Evolutionary conservation across 2,888 invertebrate species (phyloP).

Genomic region (Teleiodes luculella): DNA sequence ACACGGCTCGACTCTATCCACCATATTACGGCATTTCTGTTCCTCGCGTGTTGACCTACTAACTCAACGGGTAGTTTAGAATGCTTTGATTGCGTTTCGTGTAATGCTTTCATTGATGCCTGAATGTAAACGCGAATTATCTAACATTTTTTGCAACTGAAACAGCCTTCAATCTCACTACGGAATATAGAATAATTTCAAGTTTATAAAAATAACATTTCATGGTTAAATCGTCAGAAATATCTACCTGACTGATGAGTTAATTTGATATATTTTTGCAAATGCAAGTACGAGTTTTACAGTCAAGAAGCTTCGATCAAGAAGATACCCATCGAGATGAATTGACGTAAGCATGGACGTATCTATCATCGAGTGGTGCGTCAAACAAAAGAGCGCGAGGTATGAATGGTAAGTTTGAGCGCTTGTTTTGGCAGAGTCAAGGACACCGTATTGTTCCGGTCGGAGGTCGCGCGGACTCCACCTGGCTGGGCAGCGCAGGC

Average conservation of each 20-base stretch:
- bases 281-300: too few relatives aligned
- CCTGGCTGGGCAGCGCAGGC: constrained; percentile 22
- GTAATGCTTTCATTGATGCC: constrained; percentile 17
- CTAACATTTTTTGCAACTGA: constrained; percentile 1
- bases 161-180: neutral
- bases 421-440: constrained; percentile 32
- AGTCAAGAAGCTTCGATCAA: too few relatives aligned
- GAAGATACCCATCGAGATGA: neutral
- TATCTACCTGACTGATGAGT: too few relatives aligned
- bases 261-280: too few relatives aligned
- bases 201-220: too few relatives aligned
- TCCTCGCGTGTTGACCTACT: constrained; percentile 12
- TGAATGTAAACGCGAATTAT: constrained; percentile 3
- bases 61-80: constrained; percentile 6
- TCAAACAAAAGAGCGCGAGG: neutral
- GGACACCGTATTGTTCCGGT: constrained; percentile 27
- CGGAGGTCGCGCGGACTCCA: constrained; percentile 44
- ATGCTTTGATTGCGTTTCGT: constrained; percentile 3
- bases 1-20: constrained; percentile 24
- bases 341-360: constrained; percentile 9
- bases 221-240: too few relatives aligned
- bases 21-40: constrained; percentile 23
- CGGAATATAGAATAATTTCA: neutral
- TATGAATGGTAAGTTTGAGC: constrained; percentile 2
- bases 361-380: neutral